Evolutionary conservation across 2,797 vertebrate genomes (phyloP).

Genomic region (Podargus strigoides): DNA sequence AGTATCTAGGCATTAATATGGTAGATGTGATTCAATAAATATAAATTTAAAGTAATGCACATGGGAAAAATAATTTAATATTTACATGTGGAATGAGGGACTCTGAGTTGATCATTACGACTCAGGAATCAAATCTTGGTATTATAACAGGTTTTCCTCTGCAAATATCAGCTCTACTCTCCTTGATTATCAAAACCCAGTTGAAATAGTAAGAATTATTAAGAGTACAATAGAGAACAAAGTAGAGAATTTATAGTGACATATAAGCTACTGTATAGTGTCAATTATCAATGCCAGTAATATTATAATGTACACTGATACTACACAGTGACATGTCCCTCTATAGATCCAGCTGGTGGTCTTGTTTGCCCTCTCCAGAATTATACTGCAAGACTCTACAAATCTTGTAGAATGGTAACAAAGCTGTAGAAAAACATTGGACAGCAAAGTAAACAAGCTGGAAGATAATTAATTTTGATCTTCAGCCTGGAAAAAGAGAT

Average conservation of each 20-base stretch:
- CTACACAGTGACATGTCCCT: background rate
- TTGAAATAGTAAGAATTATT: background rate
- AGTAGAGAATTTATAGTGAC: background rate
- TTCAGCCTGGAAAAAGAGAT: background rate
- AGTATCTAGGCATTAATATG: background rate
- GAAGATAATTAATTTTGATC: background rate
- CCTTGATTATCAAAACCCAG: background rate
- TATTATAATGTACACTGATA: background rate
- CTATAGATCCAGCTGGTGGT: background rate
- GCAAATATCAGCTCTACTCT: background rate
- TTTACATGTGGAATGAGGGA: background rate
- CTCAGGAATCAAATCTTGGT: background rate
- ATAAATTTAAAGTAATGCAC: background rate
- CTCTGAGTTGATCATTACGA: background rate
- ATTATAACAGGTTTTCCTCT: background rate
- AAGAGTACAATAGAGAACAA: background rate
- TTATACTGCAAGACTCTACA: background rate
- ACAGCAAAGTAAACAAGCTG: background rate
- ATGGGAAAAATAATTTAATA: background rate
- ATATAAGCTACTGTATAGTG: background rate
- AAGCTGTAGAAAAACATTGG: background rate
- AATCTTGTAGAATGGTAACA: background rate
- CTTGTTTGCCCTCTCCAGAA: background rate
- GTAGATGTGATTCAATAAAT: background rate
- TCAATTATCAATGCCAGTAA: background rate